These are phyloP conservation scores for Xerus rutilus DNA, from an alignment of 2,797 vertebrate species.

Conservation along the genomic window DNA sequence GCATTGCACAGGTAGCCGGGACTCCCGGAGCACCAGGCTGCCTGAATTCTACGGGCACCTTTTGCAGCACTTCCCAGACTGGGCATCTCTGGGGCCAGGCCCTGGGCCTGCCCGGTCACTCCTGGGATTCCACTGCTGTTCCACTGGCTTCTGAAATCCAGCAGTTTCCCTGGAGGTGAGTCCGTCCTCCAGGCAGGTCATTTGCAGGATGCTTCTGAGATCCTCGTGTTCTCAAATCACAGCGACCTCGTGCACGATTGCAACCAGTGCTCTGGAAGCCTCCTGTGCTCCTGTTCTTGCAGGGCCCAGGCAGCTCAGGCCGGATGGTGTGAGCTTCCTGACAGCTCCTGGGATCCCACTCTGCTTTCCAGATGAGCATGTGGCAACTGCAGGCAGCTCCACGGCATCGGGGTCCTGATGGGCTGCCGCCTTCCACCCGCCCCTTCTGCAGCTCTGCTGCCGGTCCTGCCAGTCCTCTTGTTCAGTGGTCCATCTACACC, in stretches of 20 bases:
- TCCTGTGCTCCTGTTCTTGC: too few relatives aligned
- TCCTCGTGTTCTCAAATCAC: too few relatives aligned
- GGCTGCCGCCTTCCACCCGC: accelerated
- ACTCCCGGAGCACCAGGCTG: background rate
- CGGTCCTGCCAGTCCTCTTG: accelerated
- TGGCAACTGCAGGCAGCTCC: too few relatives aligned
- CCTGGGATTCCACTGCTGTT: too few relatives aligned
- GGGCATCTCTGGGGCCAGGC: too few relatives aligned
- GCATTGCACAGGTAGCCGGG: accelerated
- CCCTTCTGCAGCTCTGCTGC: background rate
- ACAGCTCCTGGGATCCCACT: background rate
- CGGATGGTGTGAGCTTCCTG: accelerated
- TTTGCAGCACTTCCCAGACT: too few relatives aligned
- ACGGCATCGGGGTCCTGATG: accelerated
- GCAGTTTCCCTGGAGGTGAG: background rate
- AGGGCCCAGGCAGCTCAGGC: background rate
- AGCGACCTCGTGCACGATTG: too few relatives aligned
- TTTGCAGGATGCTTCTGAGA: background rate
- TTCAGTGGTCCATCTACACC: too few relatives aligned
- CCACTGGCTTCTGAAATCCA: background rate
- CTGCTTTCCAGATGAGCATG: background rate
- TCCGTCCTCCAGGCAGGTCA: background rate
- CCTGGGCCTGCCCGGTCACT: too few relatives aligned
- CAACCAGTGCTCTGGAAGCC: background rate
- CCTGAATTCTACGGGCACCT: background rate